These are phyloP conservation scores for Ptilonorhynchus violaceus DNA, from an alignment of 2,113 vertebrate genomes.

Conservation along the genomic window DNA sequence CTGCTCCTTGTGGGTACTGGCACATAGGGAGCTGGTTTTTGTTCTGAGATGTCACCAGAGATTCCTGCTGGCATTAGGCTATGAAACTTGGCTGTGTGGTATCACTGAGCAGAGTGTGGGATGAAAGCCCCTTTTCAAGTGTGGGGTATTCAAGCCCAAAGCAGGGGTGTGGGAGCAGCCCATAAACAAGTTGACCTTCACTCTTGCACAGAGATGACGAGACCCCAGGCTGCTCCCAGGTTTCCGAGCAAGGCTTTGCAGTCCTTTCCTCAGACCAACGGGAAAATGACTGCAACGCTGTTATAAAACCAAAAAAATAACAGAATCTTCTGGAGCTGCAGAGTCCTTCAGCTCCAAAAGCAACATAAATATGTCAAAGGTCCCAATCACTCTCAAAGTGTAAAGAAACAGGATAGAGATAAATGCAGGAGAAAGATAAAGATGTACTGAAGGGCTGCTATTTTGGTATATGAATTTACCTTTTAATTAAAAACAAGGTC, in stretches of 20 bases:
- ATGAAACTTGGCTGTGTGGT: not conserved
- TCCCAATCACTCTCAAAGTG: not conserved
- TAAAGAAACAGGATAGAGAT: not conserved
- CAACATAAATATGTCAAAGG: not conserved
- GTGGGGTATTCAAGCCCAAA: not conserved
- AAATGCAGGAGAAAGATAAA: not conserved
- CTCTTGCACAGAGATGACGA: not conserved
- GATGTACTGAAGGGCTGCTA: not conserved
- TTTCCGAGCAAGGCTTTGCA: not conserved
- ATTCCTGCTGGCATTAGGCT: not conserved
- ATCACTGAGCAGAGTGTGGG: not conserved
- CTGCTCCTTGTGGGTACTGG: not conserved
- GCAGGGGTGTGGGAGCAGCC: not conserved
- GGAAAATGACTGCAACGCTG: not conserved
- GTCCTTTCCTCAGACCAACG: not conserved
- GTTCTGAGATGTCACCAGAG: not conserved
- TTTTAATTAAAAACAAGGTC: not conserved
- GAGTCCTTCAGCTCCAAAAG: not conserved
- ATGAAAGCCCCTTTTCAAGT: not conserved
- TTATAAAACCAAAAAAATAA: not conserved
- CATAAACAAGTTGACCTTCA: not conserved
- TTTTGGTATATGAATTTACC: not conserved
- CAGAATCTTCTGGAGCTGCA: not conserved
- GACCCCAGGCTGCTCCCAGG: not conserved
- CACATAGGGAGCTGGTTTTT: not conserved